Conservation (phyloP, 2,797 vertebrate species). For the Anguilla megastoma region DNA sequence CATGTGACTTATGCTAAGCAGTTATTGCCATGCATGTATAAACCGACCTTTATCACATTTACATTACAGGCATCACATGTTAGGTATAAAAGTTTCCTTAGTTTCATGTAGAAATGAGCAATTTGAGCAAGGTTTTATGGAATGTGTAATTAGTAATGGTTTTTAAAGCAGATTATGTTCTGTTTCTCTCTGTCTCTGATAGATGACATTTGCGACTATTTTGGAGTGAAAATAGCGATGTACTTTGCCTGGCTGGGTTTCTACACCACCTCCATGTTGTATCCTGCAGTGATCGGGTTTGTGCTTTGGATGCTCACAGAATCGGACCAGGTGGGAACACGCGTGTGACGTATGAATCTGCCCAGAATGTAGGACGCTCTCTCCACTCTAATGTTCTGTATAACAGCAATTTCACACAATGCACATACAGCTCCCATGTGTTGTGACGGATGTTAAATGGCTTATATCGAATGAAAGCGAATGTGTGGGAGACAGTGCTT, state of each 20-base stretch:
- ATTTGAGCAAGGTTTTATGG: background rate
- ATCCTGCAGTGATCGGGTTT: slow-evolving; percentile 92
- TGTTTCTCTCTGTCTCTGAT: background rate
- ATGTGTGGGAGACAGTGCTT: background rate
- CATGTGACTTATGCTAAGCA: slow-evolving; percentile 21
- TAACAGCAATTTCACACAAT: background rate
- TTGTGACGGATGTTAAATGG: background rate
- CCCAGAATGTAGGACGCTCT: background rate
- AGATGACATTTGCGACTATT: slow-evolving; percentile 99
- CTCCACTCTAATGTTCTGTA: background rate
- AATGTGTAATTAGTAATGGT: background rate
- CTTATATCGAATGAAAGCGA: background rate
- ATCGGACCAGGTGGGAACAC: slow-evolving; percentile 83
- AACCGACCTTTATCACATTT: background rate
- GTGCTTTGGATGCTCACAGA: slow-evolving; percentile 93
- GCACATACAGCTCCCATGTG: background rate
- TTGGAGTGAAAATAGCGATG: slow-evolving; percentile 96
- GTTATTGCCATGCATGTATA: background rate
- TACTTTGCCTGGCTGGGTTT: slow-evolving; percentile 98
- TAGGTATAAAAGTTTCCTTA: background rate
- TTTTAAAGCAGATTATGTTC: background rate
- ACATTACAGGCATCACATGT: background rate
- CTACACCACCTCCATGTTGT: slow-evolving; percentile 96
- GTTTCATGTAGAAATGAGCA: background rate
- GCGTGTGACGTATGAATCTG: background rate